Evolutionary conservation across 2,797 vertebrate genomes (phyloP), one percentile per base, ranked within the genome.

Genomic region (Epinephelus coioides): DNA sequence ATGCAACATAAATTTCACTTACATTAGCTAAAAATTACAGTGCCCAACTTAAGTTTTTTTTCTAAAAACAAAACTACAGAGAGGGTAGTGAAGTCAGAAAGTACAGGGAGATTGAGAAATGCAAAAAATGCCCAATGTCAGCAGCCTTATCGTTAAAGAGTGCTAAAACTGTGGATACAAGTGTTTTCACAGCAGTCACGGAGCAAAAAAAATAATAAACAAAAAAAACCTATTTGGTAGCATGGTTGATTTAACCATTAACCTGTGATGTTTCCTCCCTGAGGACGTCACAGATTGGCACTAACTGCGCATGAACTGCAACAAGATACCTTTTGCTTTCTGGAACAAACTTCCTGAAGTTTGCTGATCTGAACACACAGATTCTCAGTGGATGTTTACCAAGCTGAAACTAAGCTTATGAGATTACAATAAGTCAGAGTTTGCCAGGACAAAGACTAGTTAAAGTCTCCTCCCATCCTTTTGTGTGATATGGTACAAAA

Each of bases 311-410:
- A n/a, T 53, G 17, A 43, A 54, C 40, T 19, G 2, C 21, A 30
- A 60, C 30, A 34, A 6, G 34, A 34, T 34, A 34, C 34, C 7
- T 34, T 34, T 34, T 7, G 34, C 17, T 60, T 49, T 59, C 23
- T 30, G 46, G 54, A 73, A 34, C 23, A 64, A 53, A 63, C 23
- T 25, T 11, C 10, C 51, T 44, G 18, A 59, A 69, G 51, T 62
- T 17, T 57, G 53, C 10, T 64, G 46, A 65, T 78, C 34, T 44
- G 47, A 61, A 19, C 27, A 43, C 50, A 69, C 15, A 6, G 12
- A 50, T 34, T 64, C 34, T 50, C 34, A 25, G 53, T 57, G 53
- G 60, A 59, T 76, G 38, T 66, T 76, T 70, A 61, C 15, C 60
- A 30, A 43, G 21, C 40, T 49, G 30, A 67, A 81, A 51, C 46